Evolutionary conservation across 2,888 invertebrate species (phyloP).

Genomic region (Noctua fimbriata): DNA sequence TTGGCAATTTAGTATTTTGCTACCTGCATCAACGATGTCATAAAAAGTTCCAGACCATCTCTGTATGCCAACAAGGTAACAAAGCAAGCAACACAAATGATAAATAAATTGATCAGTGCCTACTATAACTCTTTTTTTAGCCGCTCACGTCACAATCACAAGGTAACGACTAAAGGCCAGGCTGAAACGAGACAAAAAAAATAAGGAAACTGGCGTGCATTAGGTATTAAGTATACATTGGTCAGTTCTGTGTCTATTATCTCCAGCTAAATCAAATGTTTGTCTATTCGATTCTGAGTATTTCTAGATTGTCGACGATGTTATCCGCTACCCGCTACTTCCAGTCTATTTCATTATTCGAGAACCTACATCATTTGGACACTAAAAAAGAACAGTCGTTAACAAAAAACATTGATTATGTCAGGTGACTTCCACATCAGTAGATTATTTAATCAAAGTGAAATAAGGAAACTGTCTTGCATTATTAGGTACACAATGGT

Average conservation of each 20-base stretch:
- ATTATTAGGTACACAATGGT: not conserved
- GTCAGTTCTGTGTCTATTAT: slow-evolving; percentile 27
- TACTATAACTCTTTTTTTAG: slow-evolving; percentile 29
- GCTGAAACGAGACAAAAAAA: slow-evolving; percentile 18
- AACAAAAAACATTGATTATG: slow-evolving; percentile 4
- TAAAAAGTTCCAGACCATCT: not conserved
- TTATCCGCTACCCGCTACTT: not conserved
- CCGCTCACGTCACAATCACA: slow-evolving; percentile 41
- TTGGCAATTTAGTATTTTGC: not conserved
- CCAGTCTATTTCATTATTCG: not conserved
- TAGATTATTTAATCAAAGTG: slow-evolving; percentile 2
- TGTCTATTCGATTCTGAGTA: slow-evolving; percentile 62
- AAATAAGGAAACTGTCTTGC: slow-evolving; percentile 46
- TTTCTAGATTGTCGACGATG: slow-evolving; percentile 67
- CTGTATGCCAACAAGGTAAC: slow-evolving; percentile 29
- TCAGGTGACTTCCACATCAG: not conserved
- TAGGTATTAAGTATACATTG: slow-evolving; percentile 1
- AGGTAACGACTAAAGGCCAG: slow-evolving; percentile 20
- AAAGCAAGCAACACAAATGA: slow-evolving; percentile 22
- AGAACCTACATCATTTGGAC: slow-evolving; percentile 5
- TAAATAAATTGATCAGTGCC: slow-evolving; percentile 31
- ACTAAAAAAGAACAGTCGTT: slow-evolving; percentile 1
- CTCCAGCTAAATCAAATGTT: slow-evolving; percentile 42
- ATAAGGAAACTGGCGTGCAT: slow-evolving; percentile 40
- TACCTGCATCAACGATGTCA: slow-evolving; percentile 1